Percentiles rank a stretch among this genome's conserved stretches.
Evolutionary conservation across 30 jellyfish, hydroid and myxozoan species (phyloP).

Genomic region (Aurelia sp.): DNA sequence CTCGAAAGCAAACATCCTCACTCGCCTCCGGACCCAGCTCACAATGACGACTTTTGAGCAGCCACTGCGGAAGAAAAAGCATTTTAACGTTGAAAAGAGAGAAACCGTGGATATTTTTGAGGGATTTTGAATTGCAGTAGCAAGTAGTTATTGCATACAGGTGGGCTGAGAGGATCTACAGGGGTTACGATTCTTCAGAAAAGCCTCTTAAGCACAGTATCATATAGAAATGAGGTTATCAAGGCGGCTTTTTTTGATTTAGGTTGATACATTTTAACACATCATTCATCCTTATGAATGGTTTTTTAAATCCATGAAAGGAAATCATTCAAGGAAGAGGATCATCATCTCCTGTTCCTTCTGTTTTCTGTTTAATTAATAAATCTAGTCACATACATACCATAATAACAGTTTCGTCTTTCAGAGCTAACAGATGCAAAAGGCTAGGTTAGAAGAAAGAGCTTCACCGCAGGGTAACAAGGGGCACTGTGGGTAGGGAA

Average conservation of each 20-base stretch:
- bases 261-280: slow-evolving; percentile 11
- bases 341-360: slow-evolving; percentile 28
- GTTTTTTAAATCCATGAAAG: slow-evolving; percentile 17
- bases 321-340: slow-evolving; percentile 25
- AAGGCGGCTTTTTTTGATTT: not conserved
- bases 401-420: too few species aligned
- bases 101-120: not conserved
- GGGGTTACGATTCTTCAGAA: slow-evolving; percentile 27
- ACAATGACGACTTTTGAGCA: too few species aligned
- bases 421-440: too few species aligned
- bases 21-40: too few species aligned
- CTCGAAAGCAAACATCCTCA: not conserved
- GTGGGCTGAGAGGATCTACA: slow-evolving; percentile 32
- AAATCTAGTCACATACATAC: too few species aligned
- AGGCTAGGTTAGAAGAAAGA: too few species aligned
- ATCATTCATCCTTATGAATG: slow-evolving; percentile 8
- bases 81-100: slow-evolving; percentile 7
- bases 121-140: slow-evolving; percentile 6
- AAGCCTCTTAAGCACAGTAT: slow-evolving; percentile 31
- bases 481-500: too few species aligned
- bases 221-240: slow-evolving; percentile 10
- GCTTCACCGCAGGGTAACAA: too few species aligned
- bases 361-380: too few species aligned
- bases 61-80: slow-evolving; percentile 22
- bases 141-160: slow-evolving; percentile 50